These are phyloP conservation scores for Cirrhinus molitorella DNA, from an alignment of 2,797 vertebrate genomes.

Conservation along the genomic window DNA sequence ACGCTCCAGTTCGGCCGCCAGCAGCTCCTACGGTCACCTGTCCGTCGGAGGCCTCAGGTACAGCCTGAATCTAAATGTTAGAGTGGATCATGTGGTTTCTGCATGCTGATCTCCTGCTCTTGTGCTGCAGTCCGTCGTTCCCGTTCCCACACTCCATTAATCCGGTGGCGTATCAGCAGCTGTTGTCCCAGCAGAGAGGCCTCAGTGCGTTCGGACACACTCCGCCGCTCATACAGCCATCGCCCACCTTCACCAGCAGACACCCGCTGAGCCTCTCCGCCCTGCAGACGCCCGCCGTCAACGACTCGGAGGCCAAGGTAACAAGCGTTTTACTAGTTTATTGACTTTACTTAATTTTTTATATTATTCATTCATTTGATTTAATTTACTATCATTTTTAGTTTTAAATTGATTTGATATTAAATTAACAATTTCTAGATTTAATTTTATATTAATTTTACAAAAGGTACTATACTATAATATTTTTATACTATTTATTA, in stretches of 20 bases:
- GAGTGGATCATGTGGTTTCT: background rate
- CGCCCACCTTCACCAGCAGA: slow-evolving; percentile 82
- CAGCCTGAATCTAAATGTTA: background rate
- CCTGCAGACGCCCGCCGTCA: slow-evolving; percentile 66
- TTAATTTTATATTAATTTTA: background rate
- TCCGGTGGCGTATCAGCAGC: slow-evolving; percentile 91
- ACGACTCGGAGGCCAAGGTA: slow-evolving; percentile 71
- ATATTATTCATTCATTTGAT: too few species aligned
- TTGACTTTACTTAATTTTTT: background rate
- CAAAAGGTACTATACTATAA: background rate
- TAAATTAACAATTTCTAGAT: background rate
- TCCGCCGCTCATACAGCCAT: slow-evolving; percentile 88
- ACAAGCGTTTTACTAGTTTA: background rate
- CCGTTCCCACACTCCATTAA: slow-evolving; percentile 91
- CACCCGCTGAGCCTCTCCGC: slow-evolving; percentile 79
- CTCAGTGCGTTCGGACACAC: slow-evolving; percentile 91
- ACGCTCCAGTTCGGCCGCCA: slow-evolving; percentile 86
- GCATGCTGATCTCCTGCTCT: slow-evolving; percentile 32
- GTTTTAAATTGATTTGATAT: background rate
- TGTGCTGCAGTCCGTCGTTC: slow-evolving; percentile 85
- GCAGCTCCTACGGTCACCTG: slow-evolving; percentile 88
- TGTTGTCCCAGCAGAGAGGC: slow-evolving; percentile 89
- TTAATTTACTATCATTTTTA: background rate
- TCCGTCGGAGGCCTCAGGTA: slow-evolving; percentile 88
- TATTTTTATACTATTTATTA: too few species aligned